These are phyloP conservation scores for Lophotriccus pileatus DNA, from an alignment of 2,797 vertebrate species.

Conservation along the genomic window DNA sequence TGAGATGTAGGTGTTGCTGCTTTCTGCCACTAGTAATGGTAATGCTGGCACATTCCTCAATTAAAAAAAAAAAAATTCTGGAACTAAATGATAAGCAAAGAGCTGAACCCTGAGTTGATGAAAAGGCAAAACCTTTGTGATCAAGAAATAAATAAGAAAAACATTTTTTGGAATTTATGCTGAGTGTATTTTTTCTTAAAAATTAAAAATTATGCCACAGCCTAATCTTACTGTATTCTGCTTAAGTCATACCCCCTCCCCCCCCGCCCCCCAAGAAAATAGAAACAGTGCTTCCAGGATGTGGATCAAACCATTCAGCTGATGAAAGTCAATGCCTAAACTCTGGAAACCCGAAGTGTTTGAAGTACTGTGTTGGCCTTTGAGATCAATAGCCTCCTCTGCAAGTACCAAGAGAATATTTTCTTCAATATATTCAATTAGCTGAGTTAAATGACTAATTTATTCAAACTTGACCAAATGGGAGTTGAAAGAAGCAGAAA, in stretches of 20 bases:
- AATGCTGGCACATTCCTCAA: neutral
- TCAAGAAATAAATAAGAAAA: neutral
- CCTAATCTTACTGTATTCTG: neutral
- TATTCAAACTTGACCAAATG: conserved; percentile 52
- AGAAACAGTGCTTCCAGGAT: neutral
- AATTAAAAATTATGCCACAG: neutral
- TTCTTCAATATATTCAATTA: conserved; percentile 51
- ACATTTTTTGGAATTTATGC: neutral
- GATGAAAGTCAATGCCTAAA: neutral
- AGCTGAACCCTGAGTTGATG: neutral
- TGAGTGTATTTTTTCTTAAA: neutral
- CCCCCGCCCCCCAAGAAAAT: neutral
- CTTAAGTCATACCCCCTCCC: neutral
- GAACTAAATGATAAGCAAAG: neutral
- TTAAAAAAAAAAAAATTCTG: neutral
- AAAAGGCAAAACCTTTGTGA: neutral
- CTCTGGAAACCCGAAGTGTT: neutral
- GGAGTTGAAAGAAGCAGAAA: conserved; percentile 46
- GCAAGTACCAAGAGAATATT: conserved; percentile 32
- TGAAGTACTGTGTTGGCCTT: neutral
- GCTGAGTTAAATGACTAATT: conserved; percentile 47
- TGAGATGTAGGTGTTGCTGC: neutral
- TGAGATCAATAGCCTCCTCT: conserved; percentile 6
- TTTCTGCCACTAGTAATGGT: neutral
- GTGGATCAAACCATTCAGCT: neutral